Evolutionary conservation across 1,140 invertebrate genomes (phyloP).

Genomic region (Drosophila tristis): DNA sequence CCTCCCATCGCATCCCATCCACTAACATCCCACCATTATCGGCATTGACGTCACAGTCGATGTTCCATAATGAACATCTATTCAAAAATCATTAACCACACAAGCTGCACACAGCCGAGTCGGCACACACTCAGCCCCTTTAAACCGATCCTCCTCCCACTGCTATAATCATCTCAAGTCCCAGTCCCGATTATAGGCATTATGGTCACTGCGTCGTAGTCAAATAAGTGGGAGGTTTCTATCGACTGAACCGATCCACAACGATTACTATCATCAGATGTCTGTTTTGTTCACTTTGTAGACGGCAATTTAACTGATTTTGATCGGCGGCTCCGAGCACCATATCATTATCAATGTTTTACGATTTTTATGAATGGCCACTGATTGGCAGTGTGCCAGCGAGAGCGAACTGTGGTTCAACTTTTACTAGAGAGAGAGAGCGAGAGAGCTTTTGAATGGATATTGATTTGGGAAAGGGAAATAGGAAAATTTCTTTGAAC

Average conservation of each 20-base stretch:
- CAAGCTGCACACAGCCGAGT: not conserved
- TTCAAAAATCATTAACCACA: constrained; percentile 3
- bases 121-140: not conserved
- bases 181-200: constrained; percentile 31
- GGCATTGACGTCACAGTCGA: not conserved
- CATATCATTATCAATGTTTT: constrained; percentile 7
- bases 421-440: too few species aligned
- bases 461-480: too few species aligned
- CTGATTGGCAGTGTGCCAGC: too few species aligned
- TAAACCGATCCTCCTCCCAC: constrained; percentile 20
- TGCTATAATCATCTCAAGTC: constrained; percentile 11
- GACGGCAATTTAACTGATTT: constrained; percentile 18
- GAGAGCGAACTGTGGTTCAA: too few species aligned
- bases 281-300: constrained; percentile 5
- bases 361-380: constrained; percentile 5
- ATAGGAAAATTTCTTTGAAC: too few species aligned
- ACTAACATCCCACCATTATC: not conserved
- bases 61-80: not conserved
- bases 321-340: not conserved
- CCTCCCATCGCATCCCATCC: too few species aligned
- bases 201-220: constrained; percentile 22
- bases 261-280: constrained; percentile 36
- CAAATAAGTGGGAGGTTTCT: constrained; percentile 38
- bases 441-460: too few species aligned
- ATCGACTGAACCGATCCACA: not conserved